A percentile compares a stretch with the other conserved stretches of the same genome.
These are phyloP conservation scores for Centropus unirufus DNA, from an alignment of 2,113 vertebrate genomes.

Conservation along the genomic window DNA sequence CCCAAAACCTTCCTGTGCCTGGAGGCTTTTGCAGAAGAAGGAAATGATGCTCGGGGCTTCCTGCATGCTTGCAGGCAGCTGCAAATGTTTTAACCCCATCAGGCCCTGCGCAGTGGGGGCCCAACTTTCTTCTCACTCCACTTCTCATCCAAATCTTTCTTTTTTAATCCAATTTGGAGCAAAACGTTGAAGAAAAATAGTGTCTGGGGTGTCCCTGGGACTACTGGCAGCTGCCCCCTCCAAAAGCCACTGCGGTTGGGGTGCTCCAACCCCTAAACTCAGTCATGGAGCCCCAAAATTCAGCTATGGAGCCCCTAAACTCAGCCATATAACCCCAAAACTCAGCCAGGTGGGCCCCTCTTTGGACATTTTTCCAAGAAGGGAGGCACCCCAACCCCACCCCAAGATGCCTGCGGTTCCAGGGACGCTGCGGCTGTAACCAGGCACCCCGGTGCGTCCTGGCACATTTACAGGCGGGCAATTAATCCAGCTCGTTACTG, in stretches of 20 bases:
- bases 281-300: not conserved
- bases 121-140: rapidly evolving
- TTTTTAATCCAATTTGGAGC: not conserved
- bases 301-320: not conserved
- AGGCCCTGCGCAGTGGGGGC: not conserved
- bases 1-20: too few species aligned
- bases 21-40: not conserved
- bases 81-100: not conserved
- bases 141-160: not conserved
- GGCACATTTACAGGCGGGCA: not conserved
- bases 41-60: not conserved
- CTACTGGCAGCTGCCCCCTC: not conserved
- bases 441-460: not conserved
- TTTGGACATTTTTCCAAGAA: not conserved
- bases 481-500: not conserved
- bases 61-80: not conserved
- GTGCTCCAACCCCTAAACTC: not conserved
- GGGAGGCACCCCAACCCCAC: not conserved
- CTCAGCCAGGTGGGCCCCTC: not conserved
- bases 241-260: not conserved
- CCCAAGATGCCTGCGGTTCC: not conserved
- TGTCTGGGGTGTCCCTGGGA: not conserved
- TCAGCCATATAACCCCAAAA: not conserved
- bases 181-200: rapidly evolving
- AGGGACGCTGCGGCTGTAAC: not conserved